These are phyloP conservation scores for Cephus cinctus DNA, from an alignment of 1,140 invertebrate genomes.

Conservation along the genomic window DNA sequence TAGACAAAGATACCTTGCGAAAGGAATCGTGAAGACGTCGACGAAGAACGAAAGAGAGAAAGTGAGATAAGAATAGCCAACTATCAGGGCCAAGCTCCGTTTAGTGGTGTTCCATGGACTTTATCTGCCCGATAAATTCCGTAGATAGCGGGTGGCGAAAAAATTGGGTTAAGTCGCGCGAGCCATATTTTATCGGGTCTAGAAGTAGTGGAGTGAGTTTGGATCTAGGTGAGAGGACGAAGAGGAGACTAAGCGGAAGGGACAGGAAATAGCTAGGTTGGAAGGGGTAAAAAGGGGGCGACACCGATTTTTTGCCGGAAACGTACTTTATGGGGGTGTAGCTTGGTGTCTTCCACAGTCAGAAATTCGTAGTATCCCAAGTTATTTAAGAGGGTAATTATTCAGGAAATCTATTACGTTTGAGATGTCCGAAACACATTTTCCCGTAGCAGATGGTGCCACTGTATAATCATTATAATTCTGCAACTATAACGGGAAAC, in stretches of 20 bases:
- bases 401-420: constrained; percentile 9
- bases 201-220: neutral
- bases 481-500: too few relatives aligned
- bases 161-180: constrained; percentile 39
- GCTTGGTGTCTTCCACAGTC: constrained; percentile 2
- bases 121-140: constrained; percentile 39
- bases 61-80: too few relatives aligned
- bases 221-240: neutral
- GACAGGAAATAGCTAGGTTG: neutral
- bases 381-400: constrained; percentile 34
- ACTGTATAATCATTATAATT: too few relatives aligned
- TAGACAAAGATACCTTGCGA: too few relatives aligned
- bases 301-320: constrained; percentile 6
- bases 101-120: too few relatives aligned
- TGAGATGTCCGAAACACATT: too few relatives aligned
- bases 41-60: too few relatives aligned
- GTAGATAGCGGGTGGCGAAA: constrained; percentile 33
- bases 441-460: too few relatives aligned
- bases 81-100: too few relatives aligned
- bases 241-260: neutral
- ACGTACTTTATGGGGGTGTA: constrained; percentile 28
- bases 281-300: too few relatives aligned
- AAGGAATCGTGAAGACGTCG: too few relatives aligned
- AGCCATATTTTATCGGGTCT: constrained; percentile 30
- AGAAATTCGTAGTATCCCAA: constrained; percentile 32